Evolutionary conservation across 2,888 invertebrate genomes (phyloP).

Genomic region (Bimastos eiseni): DNA sequence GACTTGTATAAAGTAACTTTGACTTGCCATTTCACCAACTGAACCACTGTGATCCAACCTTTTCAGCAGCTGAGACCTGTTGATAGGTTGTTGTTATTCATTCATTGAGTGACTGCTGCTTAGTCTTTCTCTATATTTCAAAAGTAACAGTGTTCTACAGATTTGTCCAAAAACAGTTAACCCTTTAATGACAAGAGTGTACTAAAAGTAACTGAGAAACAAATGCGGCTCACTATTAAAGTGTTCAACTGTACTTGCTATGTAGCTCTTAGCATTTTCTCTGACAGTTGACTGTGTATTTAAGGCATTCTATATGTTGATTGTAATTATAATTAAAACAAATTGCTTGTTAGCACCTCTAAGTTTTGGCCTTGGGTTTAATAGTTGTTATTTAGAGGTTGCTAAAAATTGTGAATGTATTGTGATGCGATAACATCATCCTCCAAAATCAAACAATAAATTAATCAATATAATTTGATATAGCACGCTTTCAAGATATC

Average conservation of each 20-base stretch:
- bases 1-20: not conserved
- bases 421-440: too few relatives aligned
- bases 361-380: not conserved
- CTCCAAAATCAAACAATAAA: too few relatives aligned
- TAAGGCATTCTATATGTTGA: too few relatives aligned
- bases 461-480: not conserved
- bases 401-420: not conserved
- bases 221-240: too few relatives aligned
- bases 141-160: not conserved
- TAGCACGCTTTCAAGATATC: not conserved
- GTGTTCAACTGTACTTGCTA: too few relatives aligned
- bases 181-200: too few relatives aligned
- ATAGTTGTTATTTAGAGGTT: not conserved
- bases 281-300: too few relatives aligned
- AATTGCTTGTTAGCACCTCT: too few relatives aligned
- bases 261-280: too few relatives aligned
- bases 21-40: not conserved
- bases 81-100: not conserved
- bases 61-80: not conserved
- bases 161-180: not conserved
- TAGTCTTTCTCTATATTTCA: not conserved
- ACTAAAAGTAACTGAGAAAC: too few relatives aligned
- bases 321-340: too few relatives aligned
- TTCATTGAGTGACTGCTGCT: not conserved
- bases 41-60: not conserved